These are phyloP conservation scores for Lethenteron reissneri DNA, from an alignment of 2,113 vertebrate species.

Conservation along the genomic window DNA sequence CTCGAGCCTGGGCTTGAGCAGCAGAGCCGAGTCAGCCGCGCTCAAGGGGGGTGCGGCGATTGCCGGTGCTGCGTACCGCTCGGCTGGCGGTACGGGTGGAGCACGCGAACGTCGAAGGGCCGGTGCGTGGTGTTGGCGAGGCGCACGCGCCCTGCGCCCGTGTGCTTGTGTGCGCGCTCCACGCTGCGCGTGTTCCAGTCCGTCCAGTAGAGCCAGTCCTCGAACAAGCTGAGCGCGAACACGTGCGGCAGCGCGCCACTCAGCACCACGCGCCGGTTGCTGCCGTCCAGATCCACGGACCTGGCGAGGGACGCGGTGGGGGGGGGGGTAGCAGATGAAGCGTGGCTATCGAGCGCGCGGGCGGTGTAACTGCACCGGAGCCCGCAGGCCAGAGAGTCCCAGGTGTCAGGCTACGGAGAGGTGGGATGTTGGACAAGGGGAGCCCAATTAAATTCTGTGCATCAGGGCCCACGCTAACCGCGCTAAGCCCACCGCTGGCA, in stretches of 20 bases:
- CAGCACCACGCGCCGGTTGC: constrained; percentile 24
- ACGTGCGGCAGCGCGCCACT: constrained; percentile 23
- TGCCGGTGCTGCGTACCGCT: constrained; percentile 13
- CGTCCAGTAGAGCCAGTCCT: constrained; percentile 28
- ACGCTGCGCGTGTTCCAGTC: constrained; percentile 28
- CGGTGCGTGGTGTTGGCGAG: constrained; percentile 32
- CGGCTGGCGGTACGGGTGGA: constrained; percentile 27
- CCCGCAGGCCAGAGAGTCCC: background rate
- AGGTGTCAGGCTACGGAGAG: background rate
- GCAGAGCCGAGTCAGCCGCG: no score
- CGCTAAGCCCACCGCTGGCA: no score
- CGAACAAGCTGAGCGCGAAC: constrained; percentile 22
- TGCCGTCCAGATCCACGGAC: constrained; percentile 26
- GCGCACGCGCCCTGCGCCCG: constrained; percentile 18
- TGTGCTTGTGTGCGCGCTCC: constrained; percentile 28
- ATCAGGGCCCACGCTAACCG: no score
- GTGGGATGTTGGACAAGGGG: background rate
- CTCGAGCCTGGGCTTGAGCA: no score
- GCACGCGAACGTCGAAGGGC: constrained; percentile 23
- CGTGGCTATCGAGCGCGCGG: no score
- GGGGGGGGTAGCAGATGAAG: no score
- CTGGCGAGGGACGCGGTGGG: constrained; percentile 11
- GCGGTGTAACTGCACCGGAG: no score
- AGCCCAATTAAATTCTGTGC: no score
- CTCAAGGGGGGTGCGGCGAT: no score